Conservation (phyloP, 2,113 vertebrate species). For the Phyllostomus discolor region DNA sequence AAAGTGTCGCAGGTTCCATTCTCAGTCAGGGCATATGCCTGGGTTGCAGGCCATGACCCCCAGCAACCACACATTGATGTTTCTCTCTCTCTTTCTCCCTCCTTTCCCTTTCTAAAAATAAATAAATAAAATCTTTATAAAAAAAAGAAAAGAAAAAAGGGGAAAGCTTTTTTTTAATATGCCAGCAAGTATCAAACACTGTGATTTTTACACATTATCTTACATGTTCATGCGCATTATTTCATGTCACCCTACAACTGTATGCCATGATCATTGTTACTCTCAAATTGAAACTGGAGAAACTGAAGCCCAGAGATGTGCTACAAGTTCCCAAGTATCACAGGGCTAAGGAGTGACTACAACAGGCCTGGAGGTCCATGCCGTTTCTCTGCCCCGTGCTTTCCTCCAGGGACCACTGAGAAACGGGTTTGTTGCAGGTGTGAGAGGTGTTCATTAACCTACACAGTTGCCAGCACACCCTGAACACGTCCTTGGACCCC, state of each 20-base stretch:
- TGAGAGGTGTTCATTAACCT: neutral
- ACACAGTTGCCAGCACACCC: neutral
- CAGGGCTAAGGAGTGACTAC: neutral
- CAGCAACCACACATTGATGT: too few species aligned
- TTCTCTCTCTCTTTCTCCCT: too few species aligned
- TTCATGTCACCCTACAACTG: neutral
- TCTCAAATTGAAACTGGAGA: neutral
- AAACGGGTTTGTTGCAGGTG: neutral
- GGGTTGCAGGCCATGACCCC: too few species aligned
- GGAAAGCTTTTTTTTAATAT: neutral
- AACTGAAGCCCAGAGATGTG: neutral
- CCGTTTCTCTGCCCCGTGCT: neutral
- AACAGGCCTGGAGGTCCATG: neutral
- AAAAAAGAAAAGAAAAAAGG: neutral
- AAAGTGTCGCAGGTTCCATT: too few species aligned
- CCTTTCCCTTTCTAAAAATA: too few species aligned
- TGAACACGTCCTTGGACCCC: neutral
- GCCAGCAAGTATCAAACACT: neutral
- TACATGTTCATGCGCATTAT: neutral
- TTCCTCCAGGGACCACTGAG: neutral
- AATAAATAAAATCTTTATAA: too few species aligned
- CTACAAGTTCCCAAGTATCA: neutral
- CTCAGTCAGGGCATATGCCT: too few species aligned
- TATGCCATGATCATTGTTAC: neutral
- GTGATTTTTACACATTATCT: neutral